Base-by-base conservation (phyloP, 2,113 vertebrate species). In the Sclerurus mexicanus region DNA sequence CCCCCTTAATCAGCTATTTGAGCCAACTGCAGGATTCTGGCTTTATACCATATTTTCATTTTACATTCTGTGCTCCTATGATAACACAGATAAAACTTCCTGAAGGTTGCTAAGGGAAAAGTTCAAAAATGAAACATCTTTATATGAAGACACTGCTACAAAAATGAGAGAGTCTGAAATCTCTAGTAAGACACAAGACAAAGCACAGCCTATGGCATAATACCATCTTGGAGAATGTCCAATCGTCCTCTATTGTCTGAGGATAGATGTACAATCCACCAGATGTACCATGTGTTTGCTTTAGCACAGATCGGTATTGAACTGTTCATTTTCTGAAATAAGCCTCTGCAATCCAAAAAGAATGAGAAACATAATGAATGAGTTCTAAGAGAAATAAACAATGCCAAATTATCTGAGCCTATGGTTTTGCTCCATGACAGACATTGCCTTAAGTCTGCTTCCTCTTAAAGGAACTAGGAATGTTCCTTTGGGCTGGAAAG, bases 301-400 rank as follows among this genome's bases (percentile, higher is more conserved):
- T 97, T 91, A 97, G 90, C 68, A 84, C 35, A 28, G 92, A 98
- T 95, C 96, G 94, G 91, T n/a, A 90, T 96, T 97, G 81, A 81
- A 87, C 94, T 85, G 73, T 87, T 95, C 87, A 71, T 88, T 85
- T 87, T 93, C 87, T 79, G 25, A 85, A 96, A 94, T 90, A 97
- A 96, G 84, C 91, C 94, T 56, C 92, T 96, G 73, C 97, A 98
- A 98, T 97, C 89, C 95, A 96, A 89, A 95, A 90, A 96, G 97
- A 97, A 97, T 91, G 90, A 89, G 92, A 96, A 96, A 94, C 69
- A 93, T 86, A 97, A 97, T 95, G 84, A 95, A 95, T 93, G 93
- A 87, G 91, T 85, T 94, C 87, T 94, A 92, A 96, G 58, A 97
- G 75, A 85, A 97, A 98, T 93, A 97, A 95, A 95, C 96, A 97